Evolutionary conservation across 2,113 vertebrate genomes (phyloP).

Genomic region (Smithornis capensis): DNA sequence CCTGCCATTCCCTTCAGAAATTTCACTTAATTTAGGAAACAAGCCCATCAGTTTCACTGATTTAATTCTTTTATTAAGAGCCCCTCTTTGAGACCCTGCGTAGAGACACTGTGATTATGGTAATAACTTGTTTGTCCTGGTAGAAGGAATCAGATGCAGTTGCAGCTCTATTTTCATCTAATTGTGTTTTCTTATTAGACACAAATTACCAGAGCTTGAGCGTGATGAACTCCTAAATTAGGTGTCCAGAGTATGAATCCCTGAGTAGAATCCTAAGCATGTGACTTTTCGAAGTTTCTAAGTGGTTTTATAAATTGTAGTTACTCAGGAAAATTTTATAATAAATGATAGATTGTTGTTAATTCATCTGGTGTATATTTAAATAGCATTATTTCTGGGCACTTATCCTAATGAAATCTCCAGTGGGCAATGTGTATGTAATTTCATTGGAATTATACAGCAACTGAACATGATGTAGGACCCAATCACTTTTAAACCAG

Average conservation of each 20-base stretch:
- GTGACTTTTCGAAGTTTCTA: conserved; percentile 32
- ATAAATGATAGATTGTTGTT: conserved; percentile 36
- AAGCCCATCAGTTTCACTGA: conserved; percentile 32
- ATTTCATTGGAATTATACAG: conserved; percentile 38
- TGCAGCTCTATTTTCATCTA: conserved; percentile 1
- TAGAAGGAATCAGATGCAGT: neutral
- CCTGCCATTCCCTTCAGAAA: conserved; percentile 4
- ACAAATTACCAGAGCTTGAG: conserved; percentile 1
- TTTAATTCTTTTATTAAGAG: conserved; percentile 59
- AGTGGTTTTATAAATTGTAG: conserved; percentile 13
- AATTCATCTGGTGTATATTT: conserved; percentile 37
- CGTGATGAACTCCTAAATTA: conserved; percentile 5
- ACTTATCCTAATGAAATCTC: conserved; percentile 56
- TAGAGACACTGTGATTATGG: neutral
- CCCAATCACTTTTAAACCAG: conserved; percentile 14
- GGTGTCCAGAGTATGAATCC: neutral
- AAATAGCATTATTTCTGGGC: conserved; percentile 28
- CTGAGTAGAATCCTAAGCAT: neutral
- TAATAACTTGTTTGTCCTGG: neutral
- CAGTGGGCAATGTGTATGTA: conserved; percentile 36
- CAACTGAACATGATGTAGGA: conserved; percentile 28
- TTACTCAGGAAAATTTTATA: conserved; percentile 10
- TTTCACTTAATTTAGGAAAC: conserved; percentile 46
- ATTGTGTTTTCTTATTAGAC: conserved; percentile 33
- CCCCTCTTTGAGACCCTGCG: conserved; percentile 26